Evolutionary conservation across 2,113 vertebrate genomes (phyloP), one percentile per base, ranked within the genome.

Genomic region (Pica pica): DNA sequence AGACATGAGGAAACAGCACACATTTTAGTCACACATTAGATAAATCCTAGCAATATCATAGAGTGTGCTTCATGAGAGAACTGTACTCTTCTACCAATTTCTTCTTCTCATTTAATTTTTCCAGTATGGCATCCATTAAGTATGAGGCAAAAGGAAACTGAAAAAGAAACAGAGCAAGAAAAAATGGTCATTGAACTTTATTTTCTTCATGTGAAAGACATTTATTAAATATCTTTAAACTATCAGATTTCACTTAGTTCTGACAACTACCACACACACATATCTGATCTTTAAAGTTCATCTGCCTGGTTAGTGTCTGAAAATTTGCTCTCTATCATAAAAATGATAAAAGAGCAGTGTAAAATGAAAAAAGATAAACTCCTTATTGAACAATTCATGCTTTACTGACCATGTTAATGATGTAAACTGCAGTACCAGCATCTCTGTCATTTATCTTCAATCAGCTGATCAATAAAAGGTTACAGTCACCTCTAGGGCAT

Each of bases 101-200:
- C 97, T 98, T 99, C 97, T 98, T 98, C 97, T 99, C 99, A 98
- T 98, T 98, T 98, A 99, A 98, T 98, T 99, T 99, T 97, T 98
- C 97, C 91, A 98, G 95, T 94, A 99, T 39, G 81, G 98, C 98
- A 97, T 99, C 98, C 98, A 98, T 98, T 98, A 99, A 98, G 96
- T 97, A 97, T 65, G 98, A 98, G 37, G 98, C 98, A 98, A 99
- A 99, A 96, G 98, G 98, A 98, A 98, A 98, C 99, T 99, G 98
- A 87, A 98, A 98, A 90, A 97, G 67, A 98, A 98, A 98, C 70
- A 97, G 16, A 96, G 73, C 82, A 94, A 97, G 87, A 98, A 98
- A 98, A 98, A 97, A 97, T 56, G 4, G 93, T 90, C 7, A 97
- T 60, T 89, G 89, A 97, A 95, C 49, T 86, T 79, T 49, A 87